Percentiles rank a stretch among this genome's conserved stretches.
These are phyloP conservation scores for Cyanocitta stelleri DNA, from an alignment of 2,113 vertebrate species.

Conservation along the genomic window DNA sequence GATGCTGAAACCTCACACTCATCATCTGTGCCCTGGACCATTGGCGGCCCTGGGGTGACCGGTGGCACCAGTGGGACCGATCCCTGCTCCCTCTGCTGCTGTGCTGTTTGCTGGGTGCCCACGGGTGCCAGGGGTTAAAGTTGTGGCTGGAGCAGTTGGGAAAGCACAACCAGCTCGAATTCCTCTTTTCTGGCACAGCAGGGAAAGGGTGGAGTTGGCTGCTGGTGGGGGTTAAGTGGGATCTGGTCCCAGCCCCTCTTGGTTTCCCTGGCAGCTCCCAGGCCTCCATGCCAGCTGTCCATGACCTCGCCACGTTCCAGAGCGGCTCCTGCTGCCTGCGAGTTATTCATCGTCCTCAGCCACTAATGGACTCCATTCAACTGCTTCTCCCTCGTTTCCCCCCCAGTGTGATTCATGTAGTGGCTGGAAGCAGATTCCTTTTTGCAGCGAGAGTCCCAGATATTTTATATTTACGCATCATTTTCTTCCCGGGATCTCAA, in stretches of 20 bases:
- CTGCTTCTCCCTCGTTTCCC: not conserved
- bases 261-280: not conserved
- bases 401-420: not conserved
- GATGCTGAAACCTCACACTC: not conserved
- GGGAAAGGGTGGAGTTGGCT: not conserved
- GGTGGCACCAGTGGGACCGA: rapidly evolving
- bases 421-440: not conserved
- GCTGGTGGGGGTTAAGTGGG: not conserved
- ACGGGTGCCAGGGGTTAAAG: rapidly evolving
- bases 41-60: not conserved
- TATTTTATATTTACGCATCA: not conserved
- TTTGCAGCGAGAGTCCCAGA: not conserved
- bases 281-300: not conserved
- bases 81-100: not conserved
- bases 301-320: not conserved
- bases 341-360: not conserved
- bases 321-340: not conserved
- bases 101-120: not conserved
- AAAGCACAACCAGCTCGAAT: too few relatives aligned
- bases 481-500: not conserved
- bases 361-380: slow-evolving; percentile 6
- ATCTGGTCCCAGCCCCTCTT: not conserved
- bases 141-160: not conserved
- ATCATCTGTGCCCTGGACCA: not conserved
- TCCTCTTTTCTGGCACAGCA: not conserved